A percentile compares a stretch with the other conserved stretches of the same genome.
Evolutionary conservation across 1,140 invertebrate genomes (phyloP).

Genomic region (Heliconius hermathena): DNA sequence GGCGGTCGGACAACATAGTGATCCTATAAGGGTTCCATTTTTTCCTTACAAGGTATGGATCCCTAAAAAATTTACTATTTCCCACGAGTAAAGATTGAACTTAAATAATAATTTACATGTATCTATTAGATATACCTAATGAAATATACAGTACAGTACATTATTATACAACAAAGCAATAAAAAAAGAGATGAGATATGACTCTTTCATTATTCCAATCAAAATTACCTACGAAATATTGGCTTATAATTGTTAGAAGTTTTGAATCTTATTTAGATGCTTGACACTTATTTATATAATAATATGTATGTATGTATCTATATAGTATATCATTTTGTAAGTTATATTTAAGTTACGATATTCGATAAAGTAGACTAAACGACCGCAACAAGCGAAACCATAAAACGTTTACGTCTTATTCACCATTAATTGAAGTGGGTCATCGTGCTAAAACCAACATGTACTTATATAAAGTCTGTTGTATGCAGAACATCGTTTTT

Average conservation of each 20-base stretch:
- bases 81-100: too few species aligned
- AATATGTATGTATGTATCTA: not conserved
- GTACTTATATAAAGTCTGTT: not conserved
- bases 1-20: too few species aligned
- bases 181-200: too few species aligned
- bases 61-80: too few species aligned
- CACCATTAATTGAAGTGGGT: constrained; percentile 30
- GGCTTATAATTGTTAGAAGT: not conserved
- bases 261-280: not conserved
- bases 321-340: not conserved
- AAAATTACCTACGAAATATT: not conserved
- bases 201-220: too few species aligned
- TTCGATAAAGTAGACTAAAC: constrained; percentile 21
- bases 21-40: too few species aligned
- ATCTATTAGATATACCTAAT: too few species aligned
- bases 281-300: too few species aligned
- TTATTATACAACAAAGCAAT: too few species aligned
- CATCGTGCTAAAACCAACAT: constrained; percentile 26
- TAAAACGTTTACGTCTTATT: constrained; percentile 16
- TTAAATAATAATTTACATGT: too few species aligned
- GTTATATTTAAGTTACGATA: not conserved
- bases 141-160: too few species aligned
- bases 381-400: constrained; percentile 21
- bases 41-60: too few species aligned
- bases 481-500: not conserved